phyloP scores from a whole-genome alignment of 2,888 invertebrate genomes.

The Epicampocera succincta region DNA sequence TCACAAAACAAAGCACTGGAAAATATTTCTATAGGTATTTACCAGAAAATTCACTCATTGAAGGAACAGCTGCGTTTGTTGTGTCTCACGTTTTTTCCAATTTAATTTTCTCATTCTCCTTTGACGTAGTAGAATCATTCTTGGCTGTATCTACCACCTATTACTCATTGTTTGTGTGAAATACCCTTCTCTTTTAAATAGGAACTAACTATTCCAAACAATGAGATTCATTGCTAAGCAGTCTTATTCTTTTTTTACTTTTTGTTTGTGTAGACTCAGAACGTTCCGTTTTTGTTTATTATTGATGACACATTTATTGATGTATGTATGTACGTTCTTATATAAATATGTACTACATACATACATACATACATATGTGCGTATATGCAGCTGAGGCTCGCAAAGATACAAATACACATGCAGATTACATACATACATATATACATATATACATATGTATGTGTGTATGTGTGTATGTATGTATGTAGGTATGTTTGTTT shows the following conservation, averaged over 20 bases:
- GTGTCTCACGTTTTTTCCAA: neutral
- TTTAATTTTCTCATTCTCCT: constrained; percentile 34
- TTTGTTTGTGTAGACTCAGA: constrained; percentile 16
- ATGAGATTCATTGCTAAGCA: constrained; percentile 54
- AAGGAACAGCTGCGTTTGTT: constrained; percentile 47
- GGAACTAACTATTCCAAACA: constrained; percentile 53
- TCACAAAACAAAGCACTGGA: constrained; percentile 19
- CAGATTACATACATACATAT: neutral
- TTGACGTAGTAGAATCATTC: neutral
- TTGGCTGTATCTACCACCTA: too few species aligned
- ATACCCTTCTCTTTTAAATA: constrained; percentile 31
- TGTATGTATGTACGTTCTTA: too few species aligned
- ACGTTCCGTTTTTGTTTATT: constrained; percentile 36
- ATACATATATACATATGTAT: too few species aligned
- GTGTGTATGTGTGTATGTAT: too few species aligned
- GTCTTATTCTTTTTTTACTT: neutral
- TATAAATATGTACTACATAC: too few species aligned
- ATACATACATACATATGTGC: constrained; percentile 1
- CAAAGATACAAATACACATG: constrained; percentile 34
- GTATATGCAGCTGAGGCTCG: constrained; percentile 45
- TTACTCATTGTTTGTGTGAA: constrained; percentile 13
- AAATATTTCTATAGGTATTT: neutral
- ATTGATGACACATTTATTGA: constrained; percentile 35
- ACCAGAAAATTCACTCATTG: constrained; percentile 45
- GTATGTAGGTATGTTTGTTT: too few species aligned